These are phyloP conservation scores for Burhinus bistriatus DNA, from an alignment of 2,113 vertebrate species.

Conservation along the genomic window DNA sequence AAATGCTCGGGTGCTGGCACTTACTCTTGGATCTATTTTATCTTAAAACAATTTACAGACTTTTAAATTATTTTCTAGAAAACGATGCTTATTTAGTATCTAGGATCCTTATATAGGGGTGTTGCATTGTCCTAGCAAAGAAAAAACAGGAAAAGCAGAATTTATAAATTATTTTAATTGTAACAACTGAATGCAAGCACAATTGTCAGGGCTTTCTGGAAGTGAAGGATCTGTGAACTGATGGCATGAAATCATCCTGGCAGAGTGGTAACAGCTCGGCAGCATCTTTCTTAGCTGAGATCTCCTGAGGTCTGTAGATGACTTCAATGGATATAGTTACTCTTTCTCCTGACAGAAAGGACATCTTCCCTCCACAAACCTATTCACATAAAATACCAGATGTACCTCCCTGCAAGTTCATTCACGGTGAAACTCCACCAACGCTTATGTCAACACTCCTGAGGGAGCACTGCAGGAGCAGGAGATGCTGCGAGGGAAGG, in stretches of 20 bases:
- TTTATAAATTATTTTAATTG: accelerated
- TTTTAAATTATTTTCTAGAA: background rate
- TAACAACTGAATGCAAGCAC: background rate
- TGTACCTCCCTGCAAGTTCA: background rate
- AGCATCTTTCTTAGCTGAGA: background rate
- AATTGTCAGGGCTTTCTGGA: background rate
- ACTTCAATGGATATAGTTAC: background rate
- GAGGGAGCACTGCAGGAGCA: background rate
- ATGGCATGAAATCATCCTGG: background rate
- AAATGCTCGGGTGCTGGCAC: background rate
- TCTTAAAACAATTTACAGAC: background rate
- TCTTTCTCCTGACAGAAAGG: background rate
- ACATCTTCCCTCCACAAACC: background rate
- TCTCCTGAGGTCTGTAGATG: background rate
- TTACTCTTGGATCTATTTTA: background rate
- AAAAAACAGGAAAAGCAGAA: background rate
- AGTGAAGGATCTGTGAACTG: background rate
- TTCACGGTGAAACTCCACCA: background rate
- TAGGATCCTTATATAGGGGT: background rate
- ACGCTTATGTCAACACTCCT: background rate
- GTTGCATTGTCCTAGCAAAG: background rate
- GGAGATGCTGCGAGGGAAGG: background rate
- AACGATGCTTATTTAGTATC: background rate
- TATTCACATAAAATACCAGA: background rate
- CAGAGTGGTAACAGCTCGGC: background rate